Evolutionary conservation across 2,797 vertebrate species (phyloP), one percentile per base, ranked within the genome.

Genomic region (Euthynnus affinis): DNA sequence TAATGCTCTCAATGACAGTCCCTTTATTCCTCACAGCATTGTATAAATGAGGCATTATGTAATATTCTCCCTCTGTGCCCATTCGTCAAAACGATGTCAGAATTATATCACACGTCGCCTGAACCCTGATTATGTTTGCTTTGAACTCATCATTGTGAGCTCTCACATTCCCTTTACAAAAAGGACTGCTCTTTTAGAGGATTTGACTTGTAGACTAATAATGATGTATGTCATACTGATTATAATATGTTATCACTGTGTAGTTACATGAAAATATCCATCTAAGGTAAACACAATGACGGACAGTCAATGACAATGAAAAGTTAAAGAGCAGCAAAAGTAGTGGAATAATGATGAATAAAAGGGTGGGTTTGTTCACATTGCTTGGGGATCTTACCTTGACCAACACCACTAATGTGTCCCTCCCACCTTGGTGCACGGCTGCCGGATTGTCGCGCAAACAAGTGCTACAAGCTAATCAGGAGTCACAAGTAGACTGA

Each of bases 11-110:
- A 46, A 55, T 79, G 78, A 71, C 76, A 22, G 74, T 40, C 65
- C 63, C 56, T 85, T 88, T 83, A 88, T 85, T 86, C 76, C 82
- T 59, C 82, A 57, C 78, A 82, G 82, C 86, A 89, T 77, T 91
- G 84, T 87, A 86, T 89, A 88, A 93, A 92, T 87, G 70, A 89
- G 71, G 23, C 61, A 79, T 93, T 91, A 92, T 69, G 73, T 92
- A 90, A 94, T 89, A 83, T 78, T 81, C 71, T 20, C 62, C 68
- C 78, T 78, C 62, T 74, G 70, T 74, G 83, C 80, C 82, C 76
- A 81, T 87, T 81, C 44, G 83, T 85, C 82, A 80, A 86, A 92
- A 87, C 76, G 78, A 80, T 88, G 84, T 87, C 53, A 68, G 83
- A 86, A 86, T 91, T 86, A 89, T 82, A 87, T 91, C 81, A 88